A percentile compares a stretch with the other conserved stretches of the same genome.
Evolutionary conservation across 2,113 vertebrate species (phyloP).

Genomic region (Ochotona curzoniae): DNA sequence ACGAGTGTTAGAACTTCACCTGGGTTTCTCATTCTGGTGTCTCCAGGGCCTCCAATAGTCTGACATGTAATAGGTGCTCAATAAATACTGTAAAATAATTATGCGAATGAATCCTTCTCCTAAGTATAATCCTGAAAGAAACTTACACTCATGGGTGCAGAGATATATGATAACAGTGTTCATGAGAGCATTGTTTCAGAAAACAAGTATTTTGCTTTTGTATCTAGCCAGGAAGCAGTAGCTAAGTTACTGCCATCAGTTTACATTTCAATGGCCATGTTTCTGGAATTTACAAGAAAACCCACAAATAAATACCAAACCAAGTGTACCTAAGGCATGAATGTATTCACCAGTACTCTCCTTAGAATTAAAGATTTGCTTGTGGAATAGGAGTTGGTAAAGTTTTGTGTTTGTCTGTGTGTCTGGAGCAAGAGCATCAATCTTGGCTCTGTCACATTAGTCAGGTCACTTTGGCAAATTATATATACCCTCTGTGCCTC

Average conservation of each 20-base stretch:
- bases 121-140: neutral
- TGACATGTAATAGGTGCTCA: neutral
- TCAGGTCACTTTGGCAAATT: neutral
- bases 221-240: neutral
- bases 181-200: neutral
- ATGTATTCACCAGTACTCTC: neutral
- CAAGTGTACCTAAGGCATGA: neutral
- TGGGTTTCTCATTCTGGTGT: neutral
- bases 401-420: neutral
- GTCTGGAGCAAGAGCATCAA: neutral
- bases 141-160: neutral
- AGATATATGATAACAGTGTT: too few species aligned
- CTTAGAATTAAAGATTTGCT: constrained; percentile 25
- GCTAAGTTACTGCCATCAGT: neutral
- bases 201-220: neutral
- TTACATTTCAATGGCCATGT: neutral
- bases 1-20: neutral
- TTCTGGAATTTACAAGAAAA: constrained; percentile 40
- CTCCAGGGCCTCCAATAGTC: neutral
- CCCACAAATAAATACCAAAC: neutral
- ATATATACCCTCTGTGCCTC: neutral
- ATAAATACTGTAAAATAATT: neutral
- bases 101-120: neutral
- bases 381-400: neutral
- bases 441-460: neutral